Evolutionary conservation across 2,888 invertebrate species (phyloP), one percentile per base, ranked within the genome.

Genomic region (Drosophila gaucha): DNA sequence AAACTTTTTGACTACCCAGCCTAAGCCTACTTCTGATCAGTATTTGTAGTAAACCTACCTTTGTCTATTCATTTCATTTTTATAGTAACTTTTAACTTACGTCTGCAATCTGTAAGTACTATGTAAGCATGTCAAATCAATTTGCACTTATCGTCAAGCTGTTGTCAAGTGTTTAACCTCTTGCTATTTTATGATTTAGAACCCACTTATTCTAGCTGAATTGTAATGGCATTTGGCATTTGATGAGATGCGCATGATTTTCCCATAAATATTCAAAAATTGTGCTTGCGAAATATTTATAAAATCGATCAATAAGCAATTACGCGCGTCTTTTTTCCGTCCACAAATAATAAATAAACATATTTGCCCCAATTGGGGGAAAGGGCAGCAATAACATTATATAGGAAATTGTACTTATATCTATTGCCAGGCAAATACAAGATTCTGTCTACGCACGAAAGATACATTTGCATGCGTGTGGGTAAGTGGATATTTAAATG

Each of bases 221-320:
- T 70, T 65, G 67, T 41, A 68, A 77, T 80, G 79, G 39, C 64
- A 68, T 74, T 77, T 66, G 59, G 51, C 58, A 30, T 56, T 22
- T 30, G 70, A 39, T 28, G 47, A 10, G 51, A 50, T 63, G 51
- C 49, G 52, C 62, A 44, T 63, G 65, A 54, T 62, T 43, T 56
- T 44, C n/a, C 41, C 66, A 74, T 86, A 71, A 86, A 64, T 77
- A 59, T 56, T 44, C 30, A 8, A 31, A 47, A 47, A 10, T 41
- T 38, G 39, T 26, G 56, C 47, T 64, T 33, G 47, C 50, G 50
- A 73, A 77, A 59, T 78, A 67, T 80, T 84, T 74, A 78, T 39
- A 26, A 57, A 65, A 86, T 79, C 88, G 73, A 83, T 86, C 88
- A 87, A 83, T 86, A 83, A 79, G 83, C 83, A 83, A 83, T 83